phyloP scores from a whole-genome alignment of 2,113 vertebrate genomes.

The Bufo gargarizans region DNA sequence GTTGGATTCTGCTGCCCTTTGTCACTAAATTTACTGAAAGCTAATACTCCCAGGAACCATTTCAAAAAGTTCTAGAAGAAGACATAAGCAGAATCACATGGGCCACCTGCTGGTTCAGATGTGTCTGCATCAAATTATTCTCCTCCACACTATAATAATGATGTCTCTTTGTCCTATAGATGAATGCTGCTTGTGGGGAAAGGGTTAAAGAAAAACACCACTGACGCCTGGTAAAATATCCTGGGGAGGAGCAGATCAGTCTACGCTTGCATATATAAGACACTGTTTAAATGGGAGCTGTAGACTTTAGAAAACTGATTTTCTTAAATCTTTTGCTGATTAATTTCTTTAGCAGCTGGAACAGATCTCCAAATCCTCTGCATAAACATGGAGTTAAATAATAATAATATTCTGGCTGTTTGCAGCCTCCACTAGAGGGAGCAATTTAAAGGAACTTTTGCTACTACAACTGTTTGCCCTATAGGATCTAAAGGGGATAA shows the following conservation, averaged over 20 bases:
- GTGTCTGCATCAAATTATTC: background rate
- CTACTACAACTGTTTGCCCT: too few relatives aligned
- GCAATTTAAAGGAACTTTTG: too few relatives aligned
- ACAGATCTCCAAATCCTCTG: too few relatives aligned
- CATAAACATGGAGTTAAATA: too few relatives aligned
- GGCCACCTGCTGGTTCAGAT: background rate
- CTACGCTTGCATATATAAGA: too few relatives aligned
- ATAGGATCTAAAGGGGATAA: too few relatives aligned
- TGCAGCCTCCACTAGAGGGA: too few relatives aligned
- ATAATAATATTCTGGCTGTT: too few relatives aligned
- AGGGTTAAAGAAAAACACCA: background rate
- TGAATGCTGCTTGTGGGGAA: background rate
- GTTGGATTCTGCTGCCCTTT: slow-evolving; percentile 6
- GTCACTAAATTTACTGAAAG: slow-evolving; percentile 3
- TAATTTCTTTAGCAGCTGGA: too few relatives aligned
- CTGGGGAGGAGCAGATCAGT: background rate
- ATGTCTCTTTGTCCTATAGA: background rate
- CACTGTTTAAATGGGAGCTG: background rate
- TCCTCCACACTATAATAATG: background rate
- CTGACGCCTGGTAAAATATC: background rate
- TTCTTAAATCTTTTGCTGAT: too few relatives aligned
- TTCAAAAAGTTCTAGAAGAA: slow-evolving; percentile 2
- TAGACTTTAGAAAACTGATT: too few relatives aligned
- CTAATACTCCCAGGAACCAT: slow-evolving; percentile 1
- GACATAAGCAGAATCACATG: slow-evolving; percentile 13